Evolutionary conservation across 2,888 invertebrate genomes (phyloP).

Genomic region (Tenthredo distinguenda): DNA sequence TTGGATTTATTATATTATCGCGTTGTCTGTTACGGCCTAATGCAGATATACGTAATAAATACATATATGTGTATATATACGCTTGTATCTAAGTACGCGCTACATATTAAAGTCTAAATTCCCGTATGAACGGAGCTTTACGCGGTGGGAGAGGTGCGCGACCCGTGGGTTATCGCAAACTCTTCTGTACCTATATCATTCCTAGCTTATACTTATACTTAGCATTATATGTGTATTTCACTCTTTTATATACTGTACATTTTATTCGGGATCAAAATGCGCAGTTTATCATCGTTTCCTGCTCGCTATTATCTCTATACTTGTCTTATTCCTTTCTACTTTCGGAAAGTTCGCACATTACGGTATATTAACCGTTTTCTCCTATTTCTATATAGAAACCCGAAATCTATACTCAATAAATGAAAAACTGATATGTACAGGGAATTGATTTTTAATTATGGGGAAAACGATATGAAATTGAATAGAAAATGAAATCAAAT

Average conservation of each 20-base stretch:
- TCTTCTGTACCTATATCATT: slow-evolving; percentile 71
- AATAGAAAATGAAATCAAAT: neutral
- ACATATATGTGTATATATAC: neutral
- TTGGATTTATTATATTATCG: neutral
- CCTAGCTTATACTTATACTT: slow-evolving; percentile 59
- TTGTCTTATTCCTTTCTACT: neutral
- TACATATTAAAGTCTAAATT: neutral
- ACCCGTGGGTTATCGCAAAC: slow-evolving; percentile 74
- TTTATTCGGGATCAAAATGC: neutral
- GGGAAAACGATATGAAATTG: neutral
- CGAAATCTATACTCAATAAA: no score
- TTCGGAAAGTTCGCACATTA: neutral
- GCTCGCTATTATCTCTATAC: no score
- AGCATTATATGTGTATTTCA: neutral
- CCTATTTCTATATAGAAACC: neutral
- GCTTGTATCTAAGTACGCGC: neutral
- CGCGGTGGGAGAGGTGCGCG: slow-evolving; percentile 74
- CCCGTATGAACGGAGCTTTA: slow-evolving; percentile 21
- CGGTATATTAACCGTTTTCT: neutral
- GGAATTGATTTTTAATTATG: neutral
- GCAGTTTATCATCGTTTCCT: slow-evolving; percentile 2
- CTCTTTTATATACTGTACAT: neutral
- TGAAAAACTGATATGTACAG: neutral
- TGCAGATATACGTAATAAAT: neutral
- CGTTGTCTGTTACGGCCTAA: slow-evolving; percentile 2